Conservation (phyloP, 2,113 vertebrate species). For the Scartelaos histophorus region DNA sequence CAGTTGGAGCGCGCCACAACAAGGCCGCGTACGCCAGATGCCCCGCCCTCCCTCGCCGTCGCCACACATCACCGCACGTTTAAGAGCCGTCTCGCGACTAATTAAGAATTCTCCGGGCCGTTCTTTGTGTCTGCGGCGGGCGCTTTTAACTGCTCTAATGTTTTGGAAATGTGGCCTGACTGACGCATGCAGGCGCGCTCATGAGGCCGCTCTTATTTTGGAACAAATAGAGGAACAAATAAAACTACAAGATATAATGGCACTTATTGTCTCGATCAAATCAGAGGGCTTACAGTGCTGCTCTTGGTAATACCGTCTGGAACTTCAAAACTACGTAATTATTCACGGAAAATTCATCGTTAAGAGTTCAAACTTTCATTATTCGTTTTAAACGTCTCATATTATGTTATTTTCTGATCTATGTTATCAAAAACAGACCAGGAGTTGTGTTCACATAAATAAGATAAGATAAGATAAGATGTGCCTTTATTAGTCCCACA, state of each 20-base stretch:
- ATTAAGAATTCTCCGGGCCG: conserved; percentile 67
- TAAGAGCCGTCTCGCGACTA: conserved; percentile 76
- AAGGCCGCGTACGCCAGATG: conserved; percentile 71
- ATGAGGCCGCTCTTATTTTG: conserved; percentile 54
- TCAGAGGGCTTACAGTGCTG: neutral
- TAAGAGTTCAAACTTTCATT: too few relatives aligned
- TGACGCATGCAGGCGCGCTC: conserved; percentile 39
- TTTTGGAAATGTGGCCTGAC: conserved; percentile 69
- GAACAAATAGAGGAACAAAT: conserved; percentile 1
- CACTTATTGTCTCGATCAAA: too few relatives aligned
- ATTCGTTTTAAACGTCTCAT: too few relatives aligned
- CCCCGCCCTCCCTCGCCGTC: conserved; percentile 58
- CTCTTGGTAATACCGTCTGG: neutral
- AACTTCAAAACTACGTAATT: too few relatives aligned
- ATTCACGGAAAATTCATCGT: too few relatives aligned
- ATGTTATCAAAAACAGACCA: too few relatives aligned
- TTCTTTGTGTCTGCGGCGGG: conserved; percentile 39
- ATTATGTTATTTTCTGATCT: too few relatives aligned
- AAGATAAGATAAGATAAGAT: too few relatives aligned
- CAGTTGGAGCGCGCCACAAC: conserved; percentile 76
- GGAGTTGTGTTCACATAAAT: too few relatives aligned
- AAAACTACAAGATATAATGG: neutral
- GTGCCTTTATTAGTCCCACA: too few relatives aligned
- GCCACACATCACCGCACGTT: conserved; percentile 36
- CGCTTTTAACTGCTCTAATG: conserved; percentile 39